phyloP scores from a whole-genome alignment of 2,113 vertebrate species.

The Ranitomeya imitator region DNA sequence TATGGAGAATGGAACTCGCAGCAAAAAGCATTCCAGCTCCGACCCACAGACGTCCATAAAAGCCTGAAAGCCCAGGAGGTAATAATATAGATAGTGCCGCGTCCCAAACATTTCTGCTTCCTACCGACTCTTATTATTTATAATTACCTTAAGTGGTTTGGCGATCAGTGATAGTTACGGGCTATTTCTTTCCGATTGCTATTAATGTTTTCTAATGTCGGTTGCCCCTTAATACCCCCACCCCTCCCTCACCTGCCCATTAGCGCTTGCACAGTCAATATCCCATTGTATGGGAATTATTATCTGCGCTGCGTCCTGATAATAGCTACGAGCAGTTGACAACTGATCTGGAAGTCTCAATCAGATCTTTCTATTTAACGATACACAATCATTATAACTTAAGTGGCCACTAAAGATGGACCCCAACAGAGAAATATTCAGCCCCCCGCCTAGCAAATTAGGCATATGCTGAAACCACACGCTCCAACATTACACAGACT shows the following conservation, averaged over 20 bases:
- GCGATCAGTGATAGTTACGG: slow-evolving; percentile 9
- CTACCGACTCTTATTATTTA: slow-evolving; percentile 12
- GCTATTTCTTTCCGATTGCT: slow-evolving; percentile 19
- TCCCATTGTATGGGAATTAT: neutral
- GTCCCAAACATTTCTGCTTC: slow-evolving; percentile 3
- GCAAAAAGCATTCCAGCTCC: slow-evolving; percentile 32
- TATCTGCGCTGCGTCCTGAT: neutral
- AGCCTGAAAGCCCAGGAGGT: slow-evolving; percentile 18
- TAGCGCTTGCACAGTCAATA: neutral
- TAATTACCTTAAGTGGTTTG: slow-evolving; percentile 38
- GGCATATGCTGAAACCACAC: too few species aligned
- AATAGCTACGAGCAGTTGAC: neutral
- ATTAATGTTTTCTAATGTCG: slow-evolving; percentile 13
- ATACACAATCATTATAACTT: neutral
- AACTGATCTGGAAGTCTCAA: slow-evolving; percentile 5
- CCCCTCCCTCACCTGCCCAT: neutral
- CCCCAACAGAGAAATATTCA: neutral
- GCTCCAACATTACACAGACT: too few species aligned
- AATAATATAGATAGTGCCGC: slow-evolving; percentile 17
- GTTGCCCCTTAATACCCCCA: neutral
- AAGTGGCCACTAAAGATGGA: neutral
- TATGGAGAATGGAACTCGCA: neutral
- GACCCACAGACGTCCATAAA: slow-evolving; percentile 1
- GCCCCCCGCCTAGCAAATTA: neutral
- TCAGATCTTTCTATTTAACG: neutral